Evolutionary conservation across 2,888 invertebrate species (phyloP).

Genomic region (Melanchra persicariae): DNA sequence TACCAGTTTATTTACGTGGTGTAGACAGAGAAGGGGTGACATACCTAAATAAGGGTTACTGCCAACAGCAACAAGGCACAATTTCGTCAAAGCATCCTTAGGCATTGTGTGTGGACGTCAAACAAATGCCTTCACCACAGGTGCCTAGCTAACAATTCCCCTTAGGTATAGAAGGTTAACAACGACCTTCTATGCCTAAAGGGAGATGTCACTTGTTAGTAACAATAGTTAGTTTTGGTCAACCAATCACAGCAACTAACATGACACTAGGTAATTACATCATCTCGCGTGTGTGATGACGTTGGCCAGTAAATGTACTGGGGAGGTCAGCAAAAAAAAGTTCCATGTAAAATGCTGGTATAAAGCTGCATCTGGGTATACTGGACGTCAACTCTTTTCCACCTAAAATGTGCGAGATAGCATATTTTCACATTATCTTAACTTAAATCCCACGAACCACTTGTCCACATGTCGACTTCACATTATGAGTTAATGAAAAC

Average conservation of each 20-base stretch:
- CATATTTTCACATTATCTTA: neutral
- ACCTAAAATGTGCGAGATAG: too few relatives aligned
- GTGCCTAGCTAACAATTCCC: neutral
- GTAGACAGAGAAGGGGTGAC: neutral
- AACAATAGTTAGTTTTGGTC: neutral
- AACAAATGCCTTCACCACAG: constrained; percentile 5
- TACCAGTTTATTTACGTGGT: neutral
- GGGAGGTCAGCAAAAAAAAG: neutral
- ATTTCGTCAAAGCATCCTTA: constrained; percentile 1
- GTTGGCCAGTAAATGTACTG: neutral
- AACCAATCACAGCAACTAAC: neutral
- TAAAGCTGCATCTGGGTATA: too few relatives aligned
- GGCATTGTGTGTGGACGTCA: neutral
- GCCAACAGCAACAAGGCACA: neutral
- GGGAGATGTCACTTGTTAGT: neutral
- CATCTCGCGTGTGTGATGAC: neutral
- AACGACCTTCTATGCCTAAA: too few relatives aligned
- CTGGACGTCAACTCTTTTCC: too few relatives aligned
- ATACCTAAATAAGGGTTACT: neutral
- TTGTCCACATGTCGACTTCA: too few relatives aligned
- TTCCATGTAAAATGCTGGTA: too few relatives aligned
- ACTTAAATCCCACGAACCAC: neutral
- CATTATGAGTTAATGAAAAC: neutral
- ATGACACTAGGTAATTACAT: neutral
- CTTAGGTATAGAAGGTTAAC: too few relatives aligned